Conservation (phyloP, 2,888 invertebrate genomes). For the Baronia brevicornis region DNA sequence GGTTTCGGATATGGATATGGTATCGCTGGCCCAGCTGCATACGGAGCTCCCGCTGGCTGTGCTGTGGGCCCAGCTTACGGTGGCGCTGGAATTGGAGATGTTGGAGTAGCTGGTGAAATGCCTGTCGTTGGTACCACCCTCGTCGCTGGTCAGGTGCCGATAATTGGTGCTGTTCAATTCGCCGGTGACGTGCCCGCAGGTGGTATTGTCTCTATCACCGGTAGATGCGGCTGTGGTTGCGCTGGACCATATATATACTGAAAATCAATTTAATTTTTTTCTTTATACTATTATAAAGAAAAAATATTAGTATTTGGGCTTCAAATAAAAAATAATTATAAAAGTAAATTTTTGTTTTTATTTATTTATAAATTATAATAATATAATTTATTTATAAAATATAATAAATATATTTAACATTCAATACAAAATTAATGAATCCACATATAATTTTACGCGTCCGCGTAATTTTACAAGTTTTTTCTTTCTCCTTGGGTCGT, state of each 20-base stretch:
- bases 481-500: no score
- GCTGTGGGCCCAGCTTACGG: slow-evolving; percentile 22
- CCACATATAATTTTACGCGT: no score
- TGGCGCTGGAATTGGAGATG: slow-evolving; percentile 28
- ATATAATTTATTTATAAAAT: no score
- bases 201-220: slow-evolving; percentile 27
- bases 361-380: no score
- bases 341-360: no score
- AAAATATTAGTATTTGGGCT: no score
- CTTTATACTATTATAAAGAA: no score
- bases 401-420: no score
- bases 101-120: slow-evolving; percentile 27
- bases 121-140: slow-evolving; percentile 27
- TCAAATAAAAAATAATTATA: no score
- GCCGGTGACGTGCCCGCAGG: slow-evolving; percentile 28
- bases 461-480: no score
- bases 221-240: slow-evolving; percentile 25
- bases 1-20: slow-evolving; percentile 16
- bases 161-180: slow-evolving; percentile 26
- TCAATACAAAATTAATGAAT: no score
- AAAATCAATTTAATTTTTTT: not conserved
- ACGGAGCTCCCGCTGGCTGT: slow-evolving; percentile 10
- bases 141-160: slow-evolving; percentile 33
- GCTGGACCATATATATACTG: slow-evolving; percentile 12
- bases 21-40: slow-evolving; percentile 7